phyloP scores from a whole-genome alignment of 2,113 vertebrate species.

The Laticauda colubrina region DNA sequence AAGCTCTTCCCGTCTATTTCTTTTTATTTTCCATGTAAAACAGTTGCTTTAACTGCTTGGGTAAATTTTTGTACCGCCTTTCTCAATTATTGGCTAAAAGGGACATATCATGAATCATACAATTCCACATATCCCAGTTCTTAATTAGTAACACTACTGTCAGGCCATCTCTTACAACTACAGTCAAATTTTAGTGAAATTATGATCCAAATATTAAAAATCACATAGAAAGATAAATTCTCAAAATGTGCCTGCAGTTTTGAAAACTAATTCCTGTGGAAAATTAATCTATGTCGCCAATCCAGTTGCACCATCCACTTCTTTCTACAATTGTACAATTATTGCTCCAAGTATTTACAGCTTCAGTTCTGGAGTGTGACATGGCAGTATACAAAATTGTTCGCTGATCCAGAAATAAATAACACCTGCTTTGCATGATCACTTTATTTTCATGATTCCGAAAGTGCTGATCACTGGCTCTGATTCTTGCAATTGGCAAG shows the following conservation, averaged over 20 bases:
- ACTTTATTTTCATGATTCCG: conserved; percentile 47
- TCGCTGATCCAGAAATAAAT: not conserved
- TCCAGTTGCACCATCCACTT: not conserved
- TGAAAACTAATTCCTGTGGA: not conserved
- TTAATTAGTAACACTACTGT: not conserved
- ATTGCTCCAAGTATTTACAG: not conserved
- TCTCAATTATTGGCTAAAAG: not conserved
- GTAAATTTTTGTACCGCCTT: not conserved
- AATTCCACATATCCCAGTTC: not conserved
- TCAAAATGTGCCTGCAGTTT: not conserved
- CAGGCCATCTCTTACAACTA: not conserved
- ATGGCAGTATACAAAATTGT: not conserved
- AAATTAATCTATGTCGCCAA: not conserved
- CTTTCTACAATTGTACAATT: not conserved
- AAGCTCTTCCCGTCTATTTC: not conserved
- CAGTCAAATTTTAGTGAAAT: not conserved
- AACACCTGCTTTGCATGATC: conserved; percentile 17
- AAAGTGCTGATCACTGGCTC: conserved; percentile 35
- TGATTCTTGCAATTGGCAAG: conserved; percentile 42
- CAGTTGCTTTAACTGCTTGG: not conserved
- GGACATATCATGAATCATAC: not conserved
- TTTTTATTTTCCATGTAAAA: not conserved
- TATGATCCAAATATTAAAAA: not conserved
- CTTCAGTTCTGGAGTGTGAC: not conserved
- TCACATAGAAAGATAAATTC: not conserved